Percentiles rank a stretch among this genome's conserved stretches.
Evolutionary conservation across 2,888 invertebrate species (phyloP).

Genomic region (Tubiluchus corallicola): DNA sequence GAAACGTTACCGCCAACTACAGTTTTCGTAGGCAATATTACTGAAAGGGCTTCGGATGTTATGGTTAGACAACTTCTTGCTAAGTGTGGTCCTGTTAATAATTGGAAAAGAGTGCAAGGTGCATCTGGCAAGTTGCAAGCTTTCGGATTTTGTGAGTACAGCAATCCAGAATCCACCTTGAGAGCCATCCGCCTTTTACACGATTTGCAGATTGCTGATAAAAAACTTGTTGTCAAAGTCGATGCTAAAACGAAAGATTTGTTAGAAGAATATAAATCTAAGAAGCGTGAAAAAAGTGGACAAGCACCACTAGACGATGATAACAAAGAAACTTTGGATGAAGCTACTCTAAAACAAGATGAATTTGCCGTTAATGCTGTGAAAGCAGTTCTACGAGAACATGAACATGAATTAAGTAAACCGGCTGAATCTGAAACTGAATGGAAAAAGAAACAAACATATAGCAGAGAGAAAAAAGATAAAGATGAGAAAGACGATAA

Average conservation of each 20-base stretch:
- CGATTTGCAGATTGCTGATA: conserved; percentile 77
- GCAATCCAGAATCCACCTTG: conserved; percentile 81
- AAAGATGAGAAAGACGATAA: conserved; percentile 16
- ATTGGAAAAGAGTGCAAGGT: conserved; percentile 88
- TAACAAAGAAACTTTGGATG: conserved; percentile 38
- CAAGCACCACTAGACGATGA: not conserved
- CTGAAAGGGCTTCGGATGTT: conserved; percentile 79
- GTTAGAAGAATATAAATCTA: conserved; percentile 66
- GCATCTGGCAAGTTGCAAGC: conserved; percentile 42
- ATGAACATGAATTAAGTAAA: conserved; percentile 48
- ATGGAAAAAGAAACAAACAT: conserved; percentile 18
- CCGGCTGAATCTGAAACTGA: conserved; percentile 9
- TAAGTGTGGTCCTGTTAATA: conserved; percentile 79
- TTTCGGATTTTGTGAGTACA: conserved; percentile 95
- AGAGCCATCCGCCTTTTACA: conserved; percentile 64
- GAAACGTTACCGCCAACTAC: conserved; percentile 90
- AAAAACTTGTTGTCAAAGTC: conserved; percentile 81
- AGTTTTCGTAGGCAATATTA: conserved; percentile 92
- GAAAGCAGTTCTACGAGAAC: conserved; percentile 58
- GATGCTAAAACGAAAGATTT: conserved; percentile 91
- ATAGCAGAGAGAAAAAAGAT: conserved; percentile 18
- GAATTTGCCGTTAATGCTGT: conserved; percentile 54
- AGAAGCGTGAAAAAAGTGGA: conserved; percentile 29
- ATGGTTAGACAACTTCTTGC: conserved; percentile 77
- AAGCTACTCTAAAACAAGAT: conserved; percentile 51